Evolutionary conservation across 30 jellyfish, hydroid and myxozoan species (phyloP).

Genomic region (Turritopsis rubra): DNA sequence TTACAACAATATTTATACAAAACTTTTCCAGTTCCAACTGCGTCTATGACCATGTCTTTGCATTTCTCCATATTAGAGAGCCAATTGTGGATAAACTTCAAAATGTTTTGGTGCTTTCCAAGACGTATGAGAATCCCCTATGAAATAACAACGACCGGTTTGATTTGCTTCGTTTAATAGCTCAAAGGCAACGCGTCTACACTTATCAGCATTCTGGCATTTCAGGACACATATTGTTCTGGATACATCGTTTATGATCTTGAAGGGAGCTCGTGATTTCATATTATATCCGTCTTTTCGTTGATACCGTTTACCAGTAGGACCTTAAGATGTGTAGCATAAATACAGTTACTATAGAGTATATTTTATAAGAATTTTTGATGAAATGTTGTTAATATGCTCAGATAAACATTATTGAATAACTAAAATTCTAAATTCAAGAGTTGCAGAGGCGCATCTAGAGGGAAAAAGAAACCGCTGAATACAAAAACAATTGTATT

Average conservation of each 20-base stretch:
- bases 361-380: no score
- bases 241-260: neutral
- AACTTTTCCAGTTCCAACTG: neutral
- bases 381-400: no score
- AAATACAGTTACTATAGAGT: no score
- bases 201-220: neutral
- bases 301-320: neutral
- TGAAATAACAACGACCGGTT: neutral
- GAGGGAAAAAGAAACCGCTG: no score
- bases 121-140: neutral
- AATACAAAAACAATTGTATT: no score
- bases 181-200: neutral
- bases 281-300: neutral
- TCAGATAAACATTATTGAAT: no score
- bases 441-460: no score
- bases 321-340: neutral
- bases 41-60: neutral
- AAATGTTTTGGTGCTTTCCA: neutral
- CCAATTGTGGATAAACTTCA: neutral
- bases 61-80: neutral
- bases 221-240: neutral
- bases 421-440: no score
- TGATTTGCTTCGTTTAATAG: neutral
- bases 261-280: neutral
- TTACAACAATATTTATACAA: neutral